Evolutionary conservation across 2,888 invertebrate species (phyloP).

Genomic region (Bombylius discolor): DNA sequence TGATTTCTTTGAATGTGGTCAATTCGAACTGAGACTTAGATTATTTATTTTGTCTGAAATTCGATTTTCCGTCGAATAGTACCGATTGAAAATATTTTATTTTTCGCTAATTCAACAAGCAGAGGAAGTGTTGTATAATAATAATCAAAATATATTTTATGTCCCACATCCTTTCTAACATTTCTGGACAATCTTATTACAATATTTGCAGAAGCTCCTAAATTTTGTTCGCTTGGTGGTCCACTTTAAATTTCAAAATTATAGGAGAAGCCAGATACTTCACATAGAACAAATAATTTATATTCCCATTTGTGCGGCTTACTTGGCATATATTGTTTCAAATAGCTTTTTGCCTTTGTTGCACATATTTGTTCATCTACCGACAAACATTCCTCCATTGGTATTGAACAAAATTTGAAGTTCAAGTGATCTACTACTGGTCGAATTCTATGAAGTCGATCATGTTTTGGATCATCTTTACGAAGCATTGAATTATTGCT

Average conservation of each 20-base stretch:
- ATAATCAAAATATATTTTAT: slow-evolving; percentile 11
- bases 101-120: slow-evolving; percentile 2
- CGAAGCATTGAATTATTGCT: background rate
- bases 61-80: background rate
- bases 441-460: slow-evolving; percentile 13
- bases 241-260: slow-evolving; percentile 13
- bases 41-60: too few relatives aligned
- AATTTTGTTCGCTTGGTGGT: slow-evolving; percentile 1
- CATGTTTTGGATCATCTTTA: slow-evolving; percentile 4
- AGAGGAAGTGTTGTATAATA: slow-evolving; percentile 7
- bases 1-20: slow-evolving; percentile 4
- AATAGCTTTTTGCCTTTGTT: slow-evolving; percentile 5
- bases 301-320: slow-evolving; percentile 20
- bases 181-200: slow-evolving; percentile 8
- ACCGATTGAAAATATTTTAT: slow-evolving; percentile 2
- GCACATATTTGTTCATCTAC: slow-evolving; percentile 11
- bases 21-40: too few relatives aligned
- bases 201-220: slow-evolving; percentile 8
- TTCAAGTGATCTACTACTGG: slow-evolving; percentile 6
- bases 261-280: slow-evolving; percentile 16
- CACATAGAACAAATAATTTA: slow-evolving; percentile 17
- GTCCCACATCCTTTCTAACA: slow-evolving; percentile 6
- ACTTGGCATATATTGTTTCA: slow-evolving; percentile 18
- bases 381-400: slow-evolving; percentile 13
- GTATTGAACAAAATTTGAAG: slow-evolving; percentile 3